A percentile compares a stretch with the other conserved stretches of the same genome.
These are phyloP conservation scores for Eulithis testata DNA, from an alignment of 2,888 invertebrate species.

Conservation along the genomic window DNA sequence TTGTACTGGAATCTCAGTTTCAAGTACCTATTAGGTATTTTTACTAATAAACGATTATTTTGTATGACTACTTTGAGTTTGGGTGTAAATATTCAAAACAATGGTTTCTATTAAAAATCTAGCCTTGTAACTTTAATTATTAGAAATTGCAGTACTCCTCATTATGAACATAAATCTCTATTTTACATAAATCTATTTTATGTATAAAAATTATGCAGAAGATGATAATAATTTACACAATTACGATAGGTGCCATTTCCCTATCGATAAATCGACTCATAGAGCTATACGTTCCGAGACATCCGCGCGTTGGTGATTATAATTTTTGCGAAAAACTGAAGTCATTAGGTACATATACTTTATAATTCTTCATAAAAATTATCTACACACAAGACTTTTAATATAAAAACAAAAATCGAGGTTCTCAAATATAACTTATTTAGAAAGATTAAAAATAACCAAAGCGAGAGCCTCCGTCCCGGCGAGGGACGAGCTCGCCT, in stretches of 20 bases:
- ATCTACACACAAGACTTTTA: conserved; percentile 82
- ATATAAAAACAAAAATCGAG: conserved; percentile 78
- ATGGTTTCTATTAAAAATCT: conserved; percentile 67
- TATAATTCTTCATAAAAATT: conserved; percentile 83
- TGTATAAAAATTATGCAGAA: conserved; percentile 57
- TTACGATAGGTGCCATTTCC: conserved; percentile 34
- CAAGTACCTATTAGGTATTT: conserved; percentile 31
- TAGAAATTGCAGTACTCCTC: conserved; percentile 45
- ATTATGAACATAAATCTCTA: conserved; percentile 41
- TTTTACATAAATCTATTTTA: conserved; percentile 49
- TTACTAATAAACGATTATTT: conserved; percentile 40
- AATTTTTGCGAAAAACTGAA: conserved; percentile 64
- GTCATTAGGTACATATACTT: conserved; percentile 79
- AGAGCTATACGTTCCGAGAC: conserved; percentile 26
- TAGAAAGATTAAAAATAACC: conserved; percentile 55
- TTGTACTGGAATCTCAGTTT: conserved; percentile 30
- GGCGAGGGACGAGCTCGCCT: conserved; percentile 42
- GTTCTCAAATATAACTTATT: conserved; percentile 76
- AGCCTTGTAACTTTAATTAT: conserved; percentile 70
- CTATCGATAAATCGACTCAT: conserved; percentile 33
- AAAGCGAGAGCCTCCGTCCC: conserved; percentile 42
- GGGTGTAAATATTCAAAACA: conserved; percentile 65
- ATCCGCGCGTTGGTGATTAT: conserved; percentile 27
- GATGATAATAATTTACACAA: conserved; percentile 61
- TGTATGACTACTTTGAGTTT: conserved; percentile 28